Conservation (phyloP, 1,140 invertebrate genomes). For the Matsumurasca onukii region DNA sequence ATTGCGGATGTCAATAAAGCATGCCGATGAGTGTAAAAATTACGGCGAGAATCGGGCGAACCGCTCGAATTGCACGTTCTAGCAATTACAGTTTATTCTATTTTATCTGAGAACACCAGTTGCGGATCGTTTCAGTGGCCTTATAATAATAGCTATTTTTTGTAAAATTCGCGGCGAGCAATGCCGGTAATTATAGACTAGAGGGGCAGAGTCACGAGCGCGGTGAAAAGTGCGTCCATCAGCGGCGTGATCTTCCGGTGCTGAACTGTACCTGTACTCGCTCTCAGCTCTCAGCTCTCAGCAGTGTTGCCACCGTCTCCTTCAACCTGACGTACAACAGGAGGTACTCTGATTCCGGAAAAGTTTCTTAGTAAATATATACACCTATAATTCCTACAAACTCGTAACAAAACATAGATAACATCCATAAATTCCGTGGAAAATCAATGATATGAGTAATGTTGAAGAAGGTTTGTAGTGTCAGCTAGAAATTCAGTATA, state of each 20-base stretch:
- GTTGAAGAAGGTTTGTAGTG: no score
- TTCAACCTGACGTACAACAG: no score
- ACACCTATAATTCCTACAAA: no score
- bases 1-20: no score
- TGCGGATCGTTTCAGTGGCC: not conserved
- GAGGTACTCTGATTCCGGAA: no score
- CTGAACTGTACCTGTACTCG: not conserved
- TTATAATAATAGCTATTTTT: constrained; percentile 19
- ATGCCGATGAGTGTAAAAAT: no score
- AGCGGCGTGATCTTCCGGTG: not conserved
- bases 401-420: no score
- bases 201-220: not conserved
- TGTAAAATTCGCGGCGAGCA: constrained; percentile 15
- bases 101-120: not conserved
- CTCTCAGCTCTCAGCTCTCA: not conserved
- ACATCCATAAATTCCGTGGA: no score
- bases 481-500: no score
- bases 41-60: not conserved
- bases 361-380: no score
- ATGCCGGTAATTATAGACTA: not conserved
- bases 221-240: not conserved
- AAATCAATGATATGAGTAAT: no score
- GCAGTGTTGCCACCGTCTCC: not conserved
- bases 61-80: no score
- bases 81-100: constrained; percentile 19